Evolutionary conservation across 2,888 invertebrate genomes (phyloP), one percentile per base, ranked within the genome.

Genomic region (Tenthredo notha): DNA sequence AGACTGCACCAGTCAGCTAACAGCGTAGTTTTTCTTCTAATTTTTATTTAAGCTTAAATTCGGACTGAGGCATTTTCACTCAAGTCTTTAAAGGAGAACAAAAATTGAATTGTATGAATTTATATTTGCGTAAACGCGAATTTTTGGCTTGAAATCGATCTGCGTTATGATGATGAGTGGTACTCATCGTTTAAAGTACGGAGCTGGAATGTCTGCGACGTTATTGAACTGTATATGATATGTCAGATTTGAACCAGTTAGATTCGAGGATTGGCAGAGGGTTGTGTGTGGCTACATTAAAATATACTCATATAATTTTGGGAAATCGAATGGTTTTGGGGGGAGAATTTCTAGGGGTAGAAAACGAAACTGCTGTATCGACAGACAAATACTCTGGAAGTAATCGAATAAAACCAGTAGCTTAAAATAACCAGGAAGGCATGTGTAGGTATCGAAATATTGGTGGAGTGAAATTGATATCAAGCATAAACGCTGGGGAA

Each of bases 401-500:
- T 83, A 33, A 83, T 83, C 47, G 83, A 65, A 83, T 67, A 33
- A 83, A 70, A 83, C 29, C 29, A 70, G 70, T 12, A 43, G 83
- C 67, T 67, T 29, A 70, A 67, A 47, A 83, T 83, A 70, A 83
- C 25, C 67, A 7, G 47, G 40, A 40, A 67, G 50, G 83, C 18
- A 70, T 83, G 83, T 70, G 47, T 6, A 37, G 65, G 67, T 47
- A 70, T 67, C 86, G 86, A 87, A 89, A 89, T 89, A 89, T 88
- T 89, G 85, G 84, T 58, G 77, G 86, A 61, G 85, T 85, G 85
- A 89, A 90, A 89, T 89, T 90, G 88, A 88, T 88, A 89, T 89
- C 84, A 85, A 87, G 86, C 87, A 86, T 88, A 89, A 88, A 89
- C 86, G 86, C 86, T 85, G 74, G 87, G 86, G 85, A 89, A 89